phyloP scores from a whole-genome alignment of 2,113 vertebrate species.

The Xyrauchen texanus region DNA sequence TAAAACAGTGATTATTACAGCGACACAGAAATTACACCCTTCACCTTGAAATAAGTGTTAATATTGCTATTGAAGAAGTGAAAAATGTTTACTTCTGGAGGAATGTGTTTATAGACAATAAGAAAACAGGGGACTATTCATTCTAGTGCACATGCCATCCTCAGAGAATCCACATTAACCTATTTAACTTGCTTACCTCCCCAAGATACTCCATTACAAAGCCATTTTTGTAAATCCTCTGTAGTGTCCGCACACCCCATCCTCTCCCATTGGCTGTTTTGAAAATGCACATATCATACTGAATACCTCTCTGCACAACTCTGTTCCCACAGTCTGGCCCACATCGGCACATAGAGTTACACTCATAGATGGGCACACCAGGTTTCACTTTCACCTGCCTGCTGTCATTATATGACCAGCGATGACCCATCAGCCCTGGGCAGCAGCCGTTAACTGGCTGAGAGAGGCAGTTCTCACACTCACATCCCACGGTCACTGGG shows the following conservation, averaged over 20 bases:
- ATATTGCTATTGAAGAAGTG: too few relatives aligned
- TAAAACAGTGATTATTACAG: too few relatives aligned
- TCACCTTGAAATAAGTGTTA: too few relatives aligned
- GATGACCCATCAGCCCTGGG: slow-evolving; percentile 79
- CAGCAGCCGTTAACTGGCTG: slow-evolving; percentile 82
- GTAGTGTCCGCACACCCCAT: slow-evolving; percentile 87
- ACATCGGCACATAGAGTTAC: slow-evolving; percentile 85
- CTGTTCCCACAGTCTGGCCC: slow-evolving; percentile 84
- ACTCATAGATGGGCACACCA: slow-evolving; percentile 89
- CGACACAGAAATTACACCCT: too few relatives aligned
- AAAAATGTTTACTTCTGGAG: too few relatives aligned
- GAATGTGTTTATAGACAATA: too few relatives aligned
- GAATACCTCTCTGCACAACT: slow-evolving; percentile 88
- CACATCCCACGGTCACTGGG: slow-evolving; percentile 82
- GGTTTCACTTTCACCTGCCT: slow-evolving; percentile 82
- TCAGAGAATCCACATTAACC: too few relatives aligned
- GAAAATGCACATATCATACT: slow-evolving; percentile 90
- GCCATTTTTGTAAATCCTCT: slow-evolving; percentile 86
- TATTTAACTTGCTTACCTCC: slow-evolving; percentile 75
- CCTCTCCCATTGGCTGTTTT: slow-evolving; percentile 85
- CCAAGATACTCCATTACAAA: slow-evolving; percentile 97
- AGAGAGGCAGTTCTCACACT: slow-evolving; percentile 81
- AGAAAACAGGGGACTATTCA: too few relatives aligned
- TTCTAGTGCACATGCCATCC: too few relatives aligned
- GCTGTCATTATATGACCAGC: slow-evolving; percentile 84